Evolutionary conservation across 1,140 invertebrate species (phyloP).

Genomic region (Potamilus streckersoni): DNA sequence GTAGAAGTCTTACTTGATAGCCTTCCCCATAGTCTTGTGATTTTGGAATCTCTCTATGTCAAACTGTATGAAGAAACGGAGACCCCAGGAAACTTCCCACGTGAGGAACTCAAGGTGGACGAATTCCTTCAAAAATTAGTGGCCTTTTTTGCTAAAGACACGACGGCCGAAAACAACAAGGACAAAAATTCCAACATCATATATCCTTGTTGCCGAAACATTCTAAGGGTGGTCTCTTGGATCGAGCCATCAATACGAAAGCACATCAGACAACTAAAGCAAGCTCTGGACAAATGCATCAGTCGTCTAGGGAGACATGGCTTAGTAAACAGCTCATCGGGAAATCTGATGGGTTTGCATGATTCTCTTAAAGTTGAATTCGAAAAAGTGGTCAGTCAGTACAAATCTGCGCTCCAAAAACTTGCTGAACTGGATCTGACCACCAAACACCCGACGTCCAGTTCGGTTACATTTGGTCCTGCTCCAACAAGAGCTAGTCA

Average conservation of each 20-base stretch:
- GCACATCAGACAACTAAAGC: constrained; percentile 75
- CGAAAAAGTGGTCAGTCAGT: constrained; percentile 84
- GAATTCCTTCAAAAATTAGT: constrained; percentile 84
- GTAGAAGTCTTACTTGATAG: constrained; percentile 88
- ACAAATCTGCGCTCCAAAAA: constrained; percentile 88
- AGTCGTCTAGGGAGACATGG: constrained; percentile 89
- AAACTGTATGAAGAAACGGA: constrained; percentile 73
- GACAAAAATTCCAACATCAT: constrained; percentile 71
- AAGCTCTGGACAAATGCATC: constrained; percentile 84
- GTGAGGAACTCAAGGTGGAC: constrained; percentile 77
- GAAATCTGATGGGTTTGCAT: constrained; percentile 73
- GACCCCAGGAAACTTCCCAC: constrained; percentile 51
- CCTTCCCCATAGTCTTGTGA: constrained; percentile 84
- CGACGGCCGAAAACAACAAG: constrained; percentile 59
- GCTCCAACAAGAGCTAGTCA: constrained; percentile 89
- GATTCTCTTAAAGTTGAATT: constrained; percentile 84
- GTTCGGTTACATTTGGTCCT: constrained; percentile 74
- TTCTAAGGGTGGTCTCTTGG: constrained; percentile 72
- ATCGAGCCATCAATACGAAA: constrained; percentile 73
- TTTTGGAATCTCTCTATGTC: constrained; percentile 87
- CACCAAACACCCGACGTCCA: constrained; percentile 60
- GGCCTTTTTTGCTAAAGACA: constrained; percentile 80
- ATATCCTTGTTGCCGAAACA: constrained; percentile 72
- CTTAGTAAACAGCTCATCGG: constrained; percentile 76
- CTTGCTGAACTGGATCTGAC: constrained; percentile 81